phyloP scores from a whole-genome alignment of 2,888 invertebrate species.

The Drosophila stalkeri region DNA sequence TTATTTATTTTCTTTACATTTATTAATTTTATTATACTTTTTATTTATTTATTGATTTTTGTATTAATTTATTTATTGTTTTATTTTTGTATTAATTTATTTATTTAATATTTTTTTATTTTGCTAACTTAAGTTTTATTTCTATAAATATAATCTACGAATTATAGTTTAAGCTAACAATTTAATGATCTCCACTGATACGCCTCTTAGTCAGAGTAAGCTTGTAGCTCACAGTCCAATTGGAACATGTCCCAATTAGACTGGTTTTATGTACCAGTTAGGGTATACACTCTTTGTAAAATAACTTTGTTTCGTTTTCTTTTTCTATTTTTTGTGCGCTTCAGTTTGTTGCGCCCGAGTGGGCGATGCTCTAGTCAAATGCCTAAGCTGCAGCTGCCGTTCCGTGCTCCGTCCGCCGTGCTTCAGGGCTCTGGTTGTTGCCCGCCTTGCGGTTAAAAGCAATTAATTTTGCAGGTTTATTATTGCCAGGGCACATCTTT shows the following conservation, averaged over 20 bases:
- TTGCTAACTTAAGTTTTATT: too few relatives aligned
- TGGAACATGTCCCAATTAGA: neutral
- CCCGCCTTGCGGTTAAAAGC: conserved; percentile 62
- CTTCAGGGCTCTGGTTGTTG: conserved; percentile 13
- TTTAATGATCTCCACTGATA: neutral
- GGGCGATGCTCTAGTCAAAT: conserved; percentile 1
- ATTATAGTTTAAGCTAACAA: too few relatives aligned
- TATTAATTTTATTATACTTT: too few relatives aligned
- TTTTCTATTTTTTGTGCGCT: neutral
- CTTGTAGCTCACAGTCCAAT: neutral
- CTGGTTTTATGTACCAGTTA: neutral
- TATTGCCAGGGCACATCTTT: conserved; percentile 63
- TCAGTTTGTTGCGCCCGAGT: neutral
- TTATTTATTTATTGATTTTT: too few relatives aligned
- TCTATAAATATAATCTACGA: too few relatives aligned
- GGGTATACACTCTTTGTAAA: neutral
- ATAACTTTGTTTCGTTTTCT: too few relatives aligned
- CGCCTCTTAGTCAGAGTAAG: neutral
- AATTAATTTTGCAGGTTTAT: conserved; percentile 69
- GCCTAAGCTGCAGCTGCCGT: conserved; percentile 2
- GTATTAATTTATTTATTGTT: too few relatives aligned
- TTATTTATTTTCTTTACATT: too few relatives aligned
- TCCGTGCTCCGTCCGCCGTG: neutral
- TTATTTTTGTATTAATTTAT: too few relatives aligned
- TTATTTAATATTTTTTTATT: too few relatives aligned